phyloP scores from a whole-genome alignment of 2,888 invertebrate genomes.

The Anoncus sp. region DNA sequence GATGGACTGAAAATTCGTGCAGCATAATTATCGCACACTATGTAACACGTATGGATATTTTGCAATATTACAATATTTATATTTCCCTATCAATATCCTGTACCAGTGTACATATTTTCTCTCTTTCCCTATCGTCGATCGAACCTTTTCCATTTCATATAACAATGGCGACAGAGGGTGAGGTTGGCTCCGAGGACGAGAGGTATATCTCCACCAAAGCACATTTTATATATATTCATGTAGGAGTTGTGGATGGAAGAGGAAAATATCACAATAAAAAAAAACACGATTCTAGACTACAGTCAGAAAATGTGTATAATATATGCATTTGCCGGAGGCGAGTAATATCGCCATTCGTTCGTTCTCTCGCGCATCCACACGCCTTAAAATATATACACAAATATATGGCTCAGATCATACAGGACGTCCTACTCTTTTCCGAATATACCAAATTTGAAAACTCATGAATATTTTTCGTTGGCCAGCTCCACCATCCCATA shows the following conservation, averaged over 20 bases:
- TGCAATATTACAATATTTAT: constrained; percentile 6
- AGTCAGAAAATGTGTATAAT: not conserved
- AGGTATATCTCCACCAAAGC: not conserved
- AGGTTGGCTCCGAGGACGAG: constrained; percentile 2
- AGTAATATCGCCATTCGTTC: constrained; percentile 33
- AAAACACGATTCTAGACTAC: constrained; percentile 14
- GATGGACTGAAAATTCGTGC: too few relatives aligned
- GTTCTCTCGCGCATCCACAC: constrained; percentile 21
- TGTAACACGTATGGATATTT: not conserved
- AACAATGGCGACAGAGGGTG: not conserved
- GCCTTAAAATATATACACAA: not conserved
- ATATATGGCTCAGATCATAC: not conserved
- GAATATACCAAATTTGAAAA: constrained; percentile 44
- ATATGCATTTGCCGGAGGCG: constrained; percentile 41
- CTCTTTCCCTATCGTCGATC: constrained; percentile 12
- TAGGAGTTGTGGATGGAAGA: constrained; percentile 7
- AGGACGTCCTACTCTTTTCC: not conserved
- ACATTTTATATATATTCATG: too few relatives aligned
- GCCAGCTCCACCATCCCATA: constrained; percentile 4
- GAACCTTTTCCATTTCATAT: constrained; percentile 8
- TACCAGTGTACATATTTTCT: not conserved
- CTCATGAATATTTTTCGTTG: constrained; percentile 56
- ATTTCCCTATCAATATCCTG: not conserved
- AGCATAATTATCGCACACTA: too few relatives aligned
- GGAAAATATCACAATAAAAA: constrained; percentile 29